Evolutionary conservation across 1,140 invertebrate species (phyloP).

Genomic region (Asbolus verrucosus): DNA sequence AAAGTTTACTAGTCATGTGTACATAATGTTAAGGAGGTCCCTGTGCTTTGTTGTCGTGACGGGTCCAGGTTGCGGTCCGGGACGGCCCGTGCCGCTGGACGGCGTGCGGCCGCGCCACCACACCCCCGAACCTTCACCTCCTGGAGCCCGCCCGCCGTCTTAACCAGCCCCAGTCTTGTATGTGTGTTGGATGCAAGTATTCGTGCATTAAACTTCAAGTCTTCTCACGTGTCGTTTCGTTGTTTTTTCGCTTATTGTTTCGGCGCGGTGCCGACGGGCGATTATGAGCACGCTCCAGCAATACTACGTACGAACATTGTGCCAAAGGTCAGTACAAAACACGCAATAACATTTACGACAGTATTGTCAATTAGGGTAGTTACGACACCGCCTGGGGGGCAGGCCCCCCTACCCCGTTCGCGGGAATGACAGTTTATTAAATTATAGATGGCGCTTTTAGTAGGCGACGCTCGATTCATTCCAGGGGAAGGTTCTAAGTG

Average conservation of each 20-base stretch:
- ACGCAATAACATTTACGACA: slow-evolving; percentile 11
- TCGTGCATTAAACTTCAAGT: slow-evolving; percentile 1
- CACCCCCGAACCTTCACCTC: background rate
- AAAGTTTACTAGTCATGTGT: slow-evolving; percentile 52
- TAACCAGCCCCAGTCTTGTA: background rate
- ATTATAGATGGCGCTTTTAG: slow-evolving; percentile 15
- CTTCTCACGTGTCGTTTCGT: slow-evolving; percentile 26
- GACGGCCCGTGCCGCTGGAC: slow-evolving; percentile 27
- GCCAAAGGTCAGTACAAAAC: slow-evolving; percentile 31
- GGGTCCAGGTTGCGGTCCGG: too few relatives aligned
- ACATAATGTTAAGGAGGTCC: slow-evolving; percentile 48
- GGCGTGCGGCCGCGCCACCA: slow-evolving; percentile 3
- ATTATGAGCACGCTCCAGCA: slow-evolving; percentile 1
- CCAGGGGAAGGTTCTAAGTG: too few relatives aligned
- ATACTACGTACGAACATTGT: slow-evolving; percentile 26
- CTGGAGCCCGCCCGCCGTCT: slow-evolving; percentile 2
- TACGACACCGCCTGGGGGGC: background rate
- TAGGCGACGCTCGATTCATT: too few relatives aligned
- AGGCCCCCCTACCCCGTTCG: too few relatives aligned
- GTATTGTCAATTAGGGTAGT: slow-evolving; percentile 30
- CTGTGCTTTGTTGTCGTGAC: slow-evolving; percentile 40
- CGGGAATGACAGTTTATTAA: background rate
- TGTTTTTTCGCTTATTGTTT: background rate
- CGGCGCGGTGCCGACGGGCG: background rate
- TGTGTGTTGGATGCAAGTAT: slow-evolving; percentile 30